phyloP scores from a whole-genome alignment of 2,113 vertebrate species.

The Puffinus mauretanicus region DNA sequence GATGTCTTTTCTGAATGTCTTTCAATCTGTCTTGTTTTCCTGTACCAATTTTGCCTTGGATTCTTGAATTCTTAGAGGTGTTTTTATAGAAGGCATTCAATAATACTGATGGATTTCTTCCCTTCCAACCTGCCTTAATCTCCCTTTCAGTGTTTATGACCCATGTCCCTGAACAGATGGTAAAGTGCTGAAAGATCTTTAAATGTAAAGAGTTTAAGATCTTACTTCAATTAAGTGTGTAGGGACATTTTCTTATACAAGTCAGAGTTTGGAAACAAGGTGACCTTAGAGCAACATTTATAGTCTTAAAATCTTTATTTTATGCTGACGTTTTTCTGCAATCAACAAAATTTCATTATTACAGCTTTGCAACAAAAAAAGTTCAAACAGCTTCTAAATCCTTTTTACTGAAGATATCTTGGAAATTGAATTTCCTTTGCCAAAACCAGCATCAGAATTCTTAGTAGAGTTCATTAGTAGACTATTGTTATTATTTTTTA shows the following conservation, averaged over 20 bases:
- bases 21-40: background rate
- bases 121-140: conserved; percentile 21
- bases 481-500: background rate
- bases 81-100: background rate
- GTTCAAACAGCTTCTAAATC: background rate
- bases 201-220: conserved; percentile 61
- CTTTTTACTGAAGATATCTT: background rate
- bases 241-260: background rate
- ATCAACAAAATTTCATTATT: background rate
- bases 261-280: background rate
- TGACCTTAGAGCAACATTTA: background rate
- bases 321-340: background rate
- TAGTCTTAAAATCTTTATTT: background rate
- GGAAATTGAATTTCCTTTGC: background rate
- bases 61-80: background rate
- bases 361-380: background rate
- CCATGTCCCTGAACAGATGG: conserved; percentile 53
- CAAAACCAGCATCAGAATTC: background rate
- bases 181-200: conserved; percentile 43
- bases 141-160: conserved; percentile 1
- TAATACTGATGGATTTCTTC: background rate
- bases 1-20: background rate
- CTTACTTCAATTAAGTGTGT: conserved; percentile 30
- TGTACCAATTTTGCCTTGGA: background rate
- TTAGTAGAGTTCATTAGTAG: background rate